Evolutionary conservation across 2,113 vertebrate species (phyloP), one percentile per base, ranked within the genome.

Genomic region (Australoheros scitulus): DNA sequence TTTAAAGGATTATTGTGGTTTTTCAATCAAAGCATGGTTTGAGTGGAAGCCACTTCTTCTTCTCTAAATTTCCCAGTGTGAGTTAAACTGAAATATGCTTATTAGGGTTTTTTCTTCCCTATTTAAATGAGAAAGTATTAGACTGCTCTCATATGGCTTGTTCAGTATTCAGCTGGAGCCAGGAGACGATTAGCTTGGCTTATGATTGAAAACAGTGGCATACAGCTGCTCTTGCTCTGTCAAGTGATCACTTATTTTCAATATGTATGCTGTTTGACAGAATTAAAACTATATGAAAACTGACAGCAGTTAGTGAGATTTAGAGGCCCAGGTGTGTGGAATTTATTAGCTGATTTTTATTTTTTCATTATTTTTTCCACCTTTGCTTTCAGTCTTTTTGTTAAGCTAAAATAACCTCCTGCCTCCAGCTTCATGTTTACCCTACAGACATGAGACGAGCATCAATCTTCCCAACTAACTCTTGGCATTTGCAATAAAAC

Each of bases 1-100:
- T 50, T 76, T 77, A 77, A 76, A 34, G 65, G 79, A 58, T 76
- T 29, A 57, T 13, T 78, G 72, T 4, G 63, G 76, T 82, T 34
- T 77, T 63, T 70, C 70, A 74, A 34, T 68, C 22, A 26, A 68
- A 68, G 15, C 22, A 47, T 68, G 47, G 64, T 18, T 70, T 70
- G 9, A 70, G 41, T 70, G 26, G 47, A 50, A 70, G 3, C 43
- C 43, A 13, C 43, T 70, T 52, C 15, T 47, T 47, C 15, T 70
- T 26, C 64, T 47, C 41, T 29, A 50, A 50, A 70, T 70, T 68
- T 70, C 24, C 5, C 64, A 29, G 11, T 29, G 64, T 70, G 15
- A 70, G 41, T 50, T 70, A 52, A 20, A 70, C 29, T 70, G 43
- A 70, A 70, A 70, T 70, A 32, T 32, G 29, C 2, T 52, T 70